Base-by-base conservation (phyloP, 2,113 vertebrate genomes). In the Vanacampus margaritifer region DNA sequence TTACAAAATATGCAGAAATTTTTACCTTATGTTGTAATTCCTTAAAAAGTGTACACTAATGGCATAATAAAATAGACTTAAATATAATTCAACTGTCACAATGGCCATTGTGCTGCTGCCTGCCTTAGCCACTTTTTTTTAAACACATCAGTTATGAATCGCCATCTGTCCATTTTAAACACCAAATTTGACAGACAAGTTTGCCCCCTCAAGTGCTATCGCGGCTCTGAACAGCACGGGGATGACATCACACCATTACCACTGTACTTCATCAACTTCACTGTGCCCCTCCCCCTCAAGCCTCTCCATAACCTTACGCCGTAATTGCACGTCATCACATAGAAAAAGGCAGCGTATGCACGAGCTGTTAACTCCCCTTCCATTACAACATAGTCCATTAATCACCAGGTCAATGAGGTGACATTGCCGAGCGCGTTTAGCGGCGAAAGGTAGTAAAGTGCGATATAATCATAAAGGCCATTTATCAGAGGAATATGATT, bases 371-470 rank as follows among this genome's bases (percentile, higher is more conserved):
- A 62, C 39, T 43, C 43, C 23, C 60, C 13, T 26, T 62, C 60
- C 23, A 43, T 62, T 43, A 61, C n/a, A 43, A 43, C 60, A 62
- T 17, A 26, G 39, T 24, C 35, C 39, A 62, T 62, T 62, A 62
- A 62, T 43, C 60, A 62, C 14, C 26, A 39, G 37, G 60, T 43
- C 37, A 62, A 62, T 43, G 60, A 23, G 60, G 60, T 62, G 60
- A 62, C 60, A 43, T 62, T 62, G 60, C 19, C 13, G 16, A 14
- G 23, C 37, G 14, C 12, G 6, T 41, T 41, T 6, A 23, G 59
- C 17, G 37, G 7, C 4, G 39, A 41, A 60, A 62, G 60, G 23
- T 24, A 62, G 23, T 26, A 43, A 62, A 62, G 35, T 23, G 58
- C 21, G 23, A n/a, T 23, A 61, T 23, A 61, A 61, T 32, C 14